Evolutionary conservation across 2,113 vertebrate species (phyloP).

Genomic region (Bufo bufo): DNA sequence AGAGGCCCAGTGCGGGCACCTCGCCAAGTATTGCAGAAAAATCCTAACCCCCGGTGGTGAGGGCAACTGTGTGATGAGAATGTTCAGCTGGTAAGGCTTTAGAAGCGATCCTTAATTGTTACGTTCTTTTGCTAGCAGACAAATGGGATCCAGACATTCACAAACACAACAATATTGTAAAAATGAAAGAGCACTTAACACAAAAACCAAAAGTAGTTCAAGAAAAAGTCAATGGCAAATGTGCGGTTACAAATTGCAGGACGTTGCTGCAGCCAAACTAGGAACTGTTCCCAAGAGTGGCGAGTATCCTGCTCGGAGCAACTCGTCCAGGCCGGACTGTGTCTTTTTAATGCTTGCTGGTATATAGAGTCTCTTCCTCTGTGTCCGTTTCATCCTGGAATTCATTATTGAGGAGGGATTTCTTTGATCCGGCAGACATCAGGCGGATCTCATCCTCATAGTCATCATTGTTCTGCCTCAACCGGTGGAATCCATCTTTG

Average conservation of each 20-base stretch:
- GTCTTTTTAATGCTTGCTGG: constrained; percentile 80
- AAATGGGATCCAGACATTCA: constrained; percentile 27
- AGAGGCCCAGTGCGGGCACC: constrained; percentile 36
- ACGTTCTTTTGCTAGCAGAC: constrained; percentile 21
- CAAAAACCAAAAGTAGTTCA: constrained; percentile 38
- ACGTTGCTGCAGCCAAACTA: not conserved
- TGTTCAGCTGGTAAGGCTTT: constrained; percentile 17
- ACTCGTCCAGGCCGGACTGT: not conserved
- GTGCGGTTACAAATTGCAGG: constrained; percentile 18
- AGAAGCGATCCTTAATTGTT: not conserved
- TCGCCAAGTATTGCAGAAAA: constrained; percentile 39
- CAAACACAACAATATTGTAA: constrained; percentile 30
- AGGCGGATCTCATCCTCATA: constrained; percentile 95
- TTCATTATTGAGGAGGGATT: constrained; percentile 91
- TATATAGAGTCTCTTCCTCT: constrained; percentile 94
- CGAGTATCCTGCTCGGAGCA: constrained; percentile 2
- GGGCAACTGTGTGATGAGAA: not conserved
- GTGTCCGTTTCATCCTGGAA: constrained; percentile 99
- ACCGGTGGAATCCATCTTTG: constrained; percentile 95
- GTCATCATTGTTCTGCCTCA: constrained; percentile 91
- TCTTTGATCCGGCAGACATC: constrained; percentile 94
- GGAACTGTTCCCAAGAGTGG: not conserved
- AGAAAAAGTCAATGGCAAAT: constrained; percentile 55
- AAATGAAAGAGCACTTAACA: constrained; percentile 54
- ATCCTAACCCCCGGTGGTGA: not conserved